These are phyloP conservation scores for Microtus ochrogaster DNA, from an alignment of 2,113 vertebrate species.

Conservation along the genomic window DNA sequence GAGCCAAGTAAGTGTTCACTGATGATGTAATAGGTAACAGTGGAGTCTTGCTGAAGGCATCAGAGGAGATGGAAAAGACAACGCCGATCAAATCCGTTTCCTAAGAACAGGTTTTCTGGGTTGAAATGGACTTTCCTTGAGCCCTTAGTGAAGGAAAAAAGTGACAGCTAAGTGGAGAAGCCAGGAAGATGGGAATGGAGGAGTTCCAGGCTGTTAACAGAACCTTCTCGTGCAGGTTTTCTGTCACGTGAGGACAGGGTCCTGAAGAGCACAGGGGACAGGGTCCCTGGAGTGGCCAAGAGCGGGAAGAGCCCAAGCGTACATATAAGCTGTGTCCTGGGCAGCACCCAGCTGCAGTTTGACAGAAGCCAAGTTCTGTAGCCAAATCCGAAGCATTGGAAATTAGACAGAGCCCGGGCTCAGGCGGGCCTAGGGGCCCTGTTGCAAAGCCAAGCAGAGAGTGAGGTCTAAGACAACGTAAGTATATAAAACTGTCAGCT, in stretches of 20 bases:
- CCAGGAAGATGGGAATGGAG: not conserved
- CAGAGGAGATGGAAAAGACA: not conserved
- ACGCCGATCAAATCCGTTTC: not conserved
- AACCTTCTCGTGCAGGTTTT: not conserved
- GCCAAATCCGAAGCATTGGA: conserved; percentile 50
- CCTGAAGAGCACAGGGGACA: conserved; percentile 25
- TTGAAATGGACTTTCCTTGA: not conserved
- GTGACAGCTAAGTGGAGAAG: not conserved
- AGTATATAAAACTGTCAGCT: not conserved
- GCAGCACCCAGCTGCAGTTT: not conserved
- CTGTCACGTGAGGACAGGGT: not conserved
- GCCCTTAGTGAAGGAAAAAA: not conserved
- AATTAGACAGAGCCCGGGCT: conserved; percentile 25
- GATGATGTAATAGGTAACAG: not conserved
- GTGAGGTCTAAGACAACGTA: conserved; percentile 13
- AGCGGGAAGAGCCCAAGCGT: not conserved
- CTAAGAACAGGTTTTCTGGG: conserved; percentile 14
- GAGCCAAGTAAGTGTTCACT: conserved; percentile 26
- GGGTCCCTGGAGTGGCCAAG: conserved; percentile 15
- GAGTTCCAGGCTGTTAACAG: not conserved
- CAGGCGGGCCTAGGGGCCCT: not conserved
- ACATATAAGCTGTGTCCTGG: conserved; percentile 46
- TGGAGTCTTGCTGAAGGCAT: not conserved
- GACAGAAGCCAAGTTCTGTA: conserved; percentile 11
- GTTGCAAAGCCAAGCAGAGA: conserved; percentile 3